Base-by-base conservation (phyloP, 1,140 invertebrate genomes). In the Maconellicoccus hirsutus region DNA sequence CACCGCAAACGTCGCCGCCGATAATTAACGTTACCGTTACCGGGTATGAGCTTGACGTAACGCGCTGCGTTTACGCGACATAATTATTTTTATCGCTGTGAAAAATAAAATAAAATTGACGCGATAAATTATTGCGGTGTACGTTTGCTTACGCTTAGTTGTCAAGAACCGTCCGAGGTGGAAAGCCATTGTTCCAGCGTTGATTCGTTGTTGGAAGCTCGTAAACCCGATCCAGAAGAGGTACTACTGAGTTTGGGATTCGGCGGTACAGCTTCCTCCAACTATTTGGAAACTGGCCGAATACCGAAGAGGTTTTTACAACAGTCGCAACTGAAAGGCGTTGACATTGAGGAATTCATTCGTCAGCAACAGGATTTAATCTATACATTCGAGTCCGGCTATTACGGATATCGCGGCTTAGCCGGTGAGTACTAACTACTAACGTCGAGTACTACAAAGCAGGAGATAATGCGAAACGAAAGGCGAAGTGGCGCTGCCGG, bases 141-240 rank as follows among this genome's bases (percentile, higher is more conserved):
- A n/a, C n/a, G n/a, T n/a, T 6, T 33, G 29, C 29, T 33, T 52
- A 52, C n/a, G 42, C 42, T 52, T 66, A 66, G 61, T 26, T 10
- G 61, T 19, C 66, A 59, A 69, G 74, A 74, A 66, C 74, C 74
- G 27, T 75, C 74, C 25, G 76, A 82, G 73, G 77, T 76, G 19
- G 87, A 85, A 29, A 89, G 88, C 77, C 84, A 87, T 72, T 87
- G 86, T 73, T 88, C 86, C 69, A 89, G 87, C 76, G 86, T 90
- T 14, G 86, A 90, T 77, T 89, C 87, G 77, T 81, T 90, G 59
- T 77, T 91, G 72, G 89, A 89, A 74, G 80, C 86, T 8, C 80
- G 89, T 70, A 84, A 83, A 76, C 86, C 88, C 2, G 88, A 91
- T 80, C 89, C 89, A 0, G 88, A 90, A 78, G 87, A 87, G 59